Base-by-base conservation (phyloP, 2,797 vertebrate genomes). In the Adelosebastes latens region DNA sequence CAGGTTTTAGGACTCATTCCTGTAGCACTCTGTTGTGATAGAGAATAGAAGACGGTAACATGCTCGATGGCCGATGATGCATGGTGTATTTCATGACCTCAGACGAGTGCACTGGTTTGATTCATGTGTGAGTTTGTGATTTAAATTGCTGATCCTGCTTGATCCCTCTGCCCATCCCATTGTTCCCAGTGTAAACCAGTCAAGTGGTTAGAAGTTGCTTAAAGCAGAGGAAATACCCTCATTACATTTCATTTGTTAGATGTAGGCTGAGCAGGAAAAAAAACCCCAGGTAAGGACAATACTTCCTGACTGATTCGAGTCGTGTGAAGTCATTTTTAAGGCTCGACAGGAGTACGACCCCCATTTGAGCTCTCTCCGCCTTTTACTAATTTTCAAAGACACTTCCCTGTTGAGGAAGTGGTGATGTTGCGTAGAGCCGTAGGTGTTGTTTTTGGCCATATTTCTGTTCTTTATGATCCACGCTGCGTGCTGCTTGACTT, bases 131-230 rank as follows among this genome's bases (percentile, higher is more conserved):
- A 12, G 20, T 58, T 25, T 77, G 62, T 69, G 14, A 18, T 25
- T 68, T 52, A 29, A 68, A 24, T 55, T 63, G 55, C 60, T 87
- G 67, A 86, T 84, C 82, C 72, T 46, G 65, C 52, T 20, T 67
- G 74, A 79, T 64, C 80, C 72, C 64, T 36, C 34, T 3, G 36
- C 80, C 80, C 31, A 29, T 86, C 72, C 83, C 87, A 80, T 49
- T 86, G 67, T 56, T 84, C 83, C 80, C 76, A 71, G 58, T 77
- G 11, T 53, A 49, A 81, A 78, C 67, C 70, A 63, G 65, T 73
- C 55, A 49, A 74, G 64, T 52, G 46, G 14, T 79, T 80, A 55
- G 7, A 36, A 18, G 11, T 49, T 27, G 12, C 56, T 77, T n/a
- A 27, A 42, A 39, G 42, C 18, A 42, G 32, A 62, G 22, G 25